Conservation (phyloP, 2,797 vertebrate species). For the Alcedo quadribrachys region DNA sequence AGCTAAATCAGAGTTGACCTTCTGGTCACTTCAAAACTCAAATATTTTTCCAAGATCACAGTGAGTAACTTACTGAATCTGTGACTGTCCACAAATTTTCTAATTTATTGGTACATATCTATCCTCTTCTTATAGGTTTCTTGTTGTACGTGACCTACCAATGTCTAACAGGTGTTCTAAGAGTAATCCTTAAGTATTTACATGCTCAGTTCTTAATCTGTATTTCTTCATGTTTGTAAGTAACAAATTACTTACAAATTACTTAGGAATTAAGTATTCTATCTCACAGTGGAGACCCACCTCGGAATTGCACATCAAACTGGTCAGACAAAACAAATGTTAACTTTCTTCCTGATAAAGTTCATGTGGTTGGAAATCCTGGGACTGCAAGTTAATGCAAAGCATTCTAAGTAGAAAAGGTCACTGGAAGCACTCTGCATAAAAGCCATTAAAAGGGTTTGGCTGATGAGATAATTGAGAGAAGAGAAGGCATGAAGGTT, state of each 20-base stretch:
- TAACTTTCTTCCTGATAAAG: constrained; percentile 4
- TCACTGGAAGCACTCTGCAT: constrained; percentile 47
- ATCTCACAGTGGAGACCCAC: neutral
- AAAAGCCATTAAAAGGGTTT: constrained; percentile 61
- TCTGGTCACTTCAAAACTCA: neutral
- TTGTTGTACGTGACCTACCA: neutral
- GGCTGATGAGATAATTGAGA: constrained; percentile 34
- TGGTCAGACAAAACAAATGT: neutral
- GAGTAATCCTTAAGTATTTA: neutral
- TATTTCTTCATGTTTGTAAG: neutral
- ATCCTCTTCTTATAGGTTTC: neutral
- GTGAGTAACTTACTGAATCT: neutral
- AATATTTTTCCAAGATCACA: neutral
- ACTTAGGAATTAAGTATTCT: neutral
- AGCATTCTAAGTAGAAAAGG: constrained; percentile 59
- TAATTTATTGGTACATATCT: neutral
- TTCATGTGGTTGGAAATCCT: neutral
- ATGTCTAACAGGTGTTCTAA: neutral
- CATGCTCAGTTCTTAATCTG: neutral
- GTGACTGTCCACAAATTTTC: neutral
- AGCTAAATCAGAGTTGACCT: neutral
- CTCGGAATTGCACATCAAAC: neutral
- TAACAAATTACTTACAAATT: no score
- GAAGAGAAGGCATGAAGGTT: neutral
- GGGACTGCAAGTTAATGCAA: constrained; percentile 6